Evolutionary conservation across 1,140 invertebrate species (phyloP).

Genomic region (Mesaphorura yosii): DNA sequence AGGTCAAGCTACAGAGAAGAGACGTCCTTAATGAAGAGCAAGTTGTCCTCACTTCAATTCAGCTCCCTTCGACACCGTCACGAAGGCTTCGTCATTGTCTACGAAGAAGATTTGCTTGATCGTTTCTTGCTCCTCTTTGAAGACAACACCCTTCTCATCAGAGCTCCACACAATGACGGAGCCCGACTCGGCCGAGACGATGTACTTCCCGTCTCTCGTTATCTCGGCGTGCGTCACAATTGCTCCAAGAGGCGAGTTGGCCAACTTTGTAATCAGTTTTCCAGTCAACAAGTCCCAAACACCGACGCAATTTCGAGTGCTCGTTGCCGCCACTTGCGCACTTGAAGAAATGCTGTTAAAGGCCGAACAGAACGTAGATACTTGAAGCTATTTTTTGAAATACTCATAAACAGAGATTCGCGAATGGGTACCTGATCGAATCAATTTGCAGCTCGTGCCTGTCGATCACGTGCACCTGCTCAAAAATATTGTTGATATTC

Average conservation of each 20-base stretch:
- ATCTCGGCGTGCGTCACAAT: conserved; percentile 79
- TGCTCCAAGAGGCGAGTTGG: conserved; percentile 81
- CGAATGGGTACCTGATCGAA: conserved; percentile 55
- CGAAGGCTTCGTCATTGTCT: conserved; percentile 66
- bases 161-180: conserved; percentile 84
- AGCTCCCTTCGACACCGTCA: conserved; percentile 57
- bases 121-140: conserved; percentile 69
- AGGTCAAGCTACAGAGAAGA: background rate
- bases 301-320: conserved; percentile 83
- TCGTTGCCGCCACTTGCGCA: conserved; percentile 64
- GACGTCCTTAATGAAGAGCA: background rate
- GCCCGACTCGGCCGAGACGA: conserved; percentile 84
- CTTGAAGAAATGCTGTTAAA: conserved; percentile 54
- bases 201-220: conserved; percentile 66
- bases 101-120: conserved; percentile 75
- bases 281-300: conserved; percentile 87
- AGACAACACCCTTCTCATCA: conserved; percentile 61
- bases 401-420: too few relatives aligned
- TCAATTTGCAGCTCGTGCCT: conserved; percentile 92
- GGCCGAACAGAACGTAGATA: conserved; percentile 22
- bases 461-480: conserved; percentile 92
- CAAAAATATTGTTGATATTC: conserved; percentile 98
- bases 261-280: conserved; percentile 67
- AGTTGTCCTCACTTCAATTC: conserved; percentile 19
- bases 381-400: background rate